Evolutionary conservation across 92 coral and sea anemone genomes (phyloP), one percentile per base, ranked within the genome.

Genomic region (Epizoanthus fatuus): DNA sequence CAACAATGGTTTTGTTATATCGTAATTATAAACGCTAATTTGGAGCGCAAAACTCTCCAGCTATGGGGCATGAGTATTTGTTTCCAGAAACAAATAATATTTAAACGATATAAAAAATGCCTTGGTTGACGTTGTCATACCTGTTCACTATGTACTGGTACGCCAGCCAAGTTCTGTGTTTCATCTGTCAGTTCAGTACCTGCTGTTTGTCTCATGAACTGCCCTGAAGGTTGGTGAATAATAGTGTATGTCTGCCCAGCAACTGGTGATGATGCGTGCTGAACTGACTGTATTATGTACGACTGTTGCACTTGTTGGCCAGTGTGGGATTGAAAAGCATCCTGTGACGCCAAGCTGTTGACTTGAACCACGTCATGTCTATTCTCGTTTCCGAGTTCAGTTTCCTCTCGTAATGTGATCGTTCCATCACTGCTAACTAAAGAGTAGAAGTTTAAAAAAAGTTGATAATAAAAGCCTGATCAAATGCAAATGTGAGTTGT

Each of bases 351-450:
- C 17, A 92, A 74, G 16, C 85, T 91, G 91, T 81, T 94, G 79
- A 94, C 92, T 39, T 92, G 94, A 6, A 94, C 87, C 56, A 92
- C 94, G 64, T 90, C 98, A 78, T 72, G 92, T 82, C 95, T 81
- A 54, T 83, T 90, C 67, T 90, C 94, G 25, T 60, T 65, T 32
- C 75, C 89, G 25, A 82, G 83, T 7, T 91, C 78, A 13, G 74
- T 53, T 3, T 92, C 92, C 2, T 95, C 98, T 47, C 91, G 92
- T 49, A 92, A 64, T 64, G 91, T 84, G 44, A 95, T 89, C 55
- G 96, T 83, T 11, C 98, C 96, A 86, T 95, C 98, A 40, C 94
- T 92, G 70, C 68, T 95, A 15, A 95, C 98, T 95, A 88, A 47
- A 2, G 54, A 39, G 68, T 7, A 32, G 35, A 55, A 22, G 11